Evolutionary conservation across 2,113 vertebrate species (phyloP).

Genomic region (Orcinus orca): DNA sequence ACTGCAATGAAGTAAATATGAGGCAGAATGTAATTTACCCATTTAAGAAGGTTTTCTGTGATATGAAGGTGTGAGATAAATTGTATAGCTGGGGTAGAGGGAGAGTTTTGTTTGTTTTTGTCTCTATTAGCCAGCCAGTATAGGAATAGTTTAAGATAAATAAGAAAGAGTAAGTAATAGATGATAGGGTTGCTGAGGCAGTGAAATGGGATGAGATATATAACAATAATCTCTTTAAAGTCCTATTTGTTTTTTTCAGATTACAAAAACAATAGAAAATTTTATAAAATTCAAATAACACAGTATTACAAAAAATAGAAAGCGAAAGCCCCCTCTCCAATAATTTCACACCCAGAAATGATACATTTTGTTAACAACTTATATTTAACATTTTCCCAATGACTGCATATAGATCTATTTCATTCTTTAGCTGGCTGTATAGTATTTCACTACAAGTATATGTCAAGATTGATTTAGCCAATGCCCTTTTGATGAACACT

Average conservation of each 20-base stretch:
- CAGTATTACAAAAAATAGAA: neutral
- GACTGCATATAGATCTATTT: neutral
- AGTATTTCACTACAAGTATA: neutral
- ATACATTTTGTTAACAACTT: neutral
- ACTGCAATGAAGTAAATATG: neutral
- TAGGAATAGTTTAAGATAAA: neutral
- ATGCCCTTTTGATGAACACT: neutral
- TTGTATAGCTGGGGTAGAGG: neutral
- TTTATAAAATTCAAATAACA: neutral
- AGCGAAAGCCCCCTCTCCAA: neutral
- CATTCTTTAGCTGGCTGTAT: neutral
- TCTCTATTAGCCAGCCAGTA: neutral
- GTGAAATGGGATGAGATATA: neutral
- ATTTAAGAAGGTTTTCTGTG: neutral
- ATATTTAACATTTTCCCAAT: neutral
- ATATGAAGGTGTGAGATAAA: neutral
- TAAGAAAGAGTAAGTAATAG: neutral
- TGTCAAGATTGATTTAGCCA: neutral
- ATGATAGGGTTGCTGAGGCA: neutral
- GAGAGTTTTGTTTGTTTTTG: neutral
- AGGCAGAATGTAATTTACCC: neutral
- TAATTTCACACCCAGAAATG: neutral
- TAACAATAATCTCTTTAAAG: neutral
- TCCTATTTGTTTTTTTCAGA: neutral
- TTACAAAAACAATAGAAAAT: neutral